Evolutionary conservation across 2,113 vertebrate species (phyloP), one percentile per base, ranked within the genome.

Genomic region (Copsychus sechellarum): DNA sequence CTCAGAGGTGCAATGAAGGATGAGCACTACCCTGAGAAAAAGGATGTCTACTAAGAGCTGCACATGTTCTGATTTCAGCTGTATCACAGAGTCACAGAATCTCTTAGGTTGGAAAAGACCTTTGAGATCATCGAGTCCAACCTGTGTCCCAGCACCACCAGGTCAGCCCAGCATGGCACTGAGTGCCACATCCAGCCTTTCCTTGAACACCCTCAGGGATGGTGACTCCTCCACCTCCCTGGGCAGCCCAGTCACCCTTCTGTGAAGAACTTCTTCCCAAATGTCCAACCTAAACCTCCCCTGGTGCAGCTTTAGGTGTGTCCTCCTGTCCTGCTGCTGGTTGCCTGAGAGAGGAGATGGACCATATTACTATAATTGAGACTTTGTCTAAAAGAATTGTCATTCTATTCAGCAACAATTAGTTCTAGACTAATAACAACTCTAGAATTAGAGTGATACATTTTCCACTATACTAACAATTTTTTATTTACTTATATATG

Each of bases 221-320:
- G 2, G 50, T 19, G 50, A 47, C 12, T n/a, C 50, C n/a, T 28
- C 8, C 69, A 19, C 28, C 23, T 23, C 19, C 3, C 40, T 47
- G 58, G 50, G 50, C 28, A n/a, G 69, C 19, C 28, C 1, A 54
- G 2, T 24, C 40, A n/a, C 19, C 12, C 3, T 19, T 40, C 50
- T 56, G 29, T 8, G 9, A 65, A 84, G 40, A 56, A 47, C 1
- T 18, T 73, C 48, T 8, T 66, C 33, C 77, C 25, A 6, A 38
- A 42, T 57, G 25, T 57, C 42, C 25, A 25, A 42, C 34, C 20
- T 50, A 74, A 57, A 17, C 31, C 2, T 85, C 24, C 24, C 31
- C 34, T 57, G 8, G 29, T 0, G 0, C 42, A 85, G 34, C 16
- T 66, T 57, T 19, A 76, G 34, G 7, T 1, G 15, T 65, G 42